Base-by-base conservation (phyloP, 1,140 invertebrate genomes). In the Meloidogyne chitwoodi region DNA sequence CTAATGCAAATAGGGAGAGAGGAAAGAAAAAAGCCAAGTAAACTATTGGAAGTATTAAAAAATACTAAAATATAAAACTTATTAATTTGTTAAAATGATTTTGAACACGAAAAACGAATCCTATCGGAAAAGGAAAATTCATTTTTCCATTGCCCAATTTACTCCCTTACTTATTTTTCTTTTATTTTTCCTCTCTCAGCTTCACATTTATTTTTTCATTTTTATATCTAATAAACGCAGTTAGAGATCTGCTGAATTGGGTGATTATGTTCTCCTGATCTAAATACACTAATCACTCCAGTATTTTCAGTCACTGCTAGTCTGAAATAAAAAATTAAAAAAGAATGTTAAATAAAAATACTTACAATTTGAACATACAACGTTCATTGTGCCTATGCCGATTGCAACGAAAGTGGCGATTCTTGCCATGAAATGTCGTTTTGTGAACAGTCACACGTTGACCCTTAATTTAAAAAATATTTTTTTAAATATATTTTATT, bases 281-380 rank as follows among this genome's bases (percentile, higher is more conserved):
- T 56, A 61, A 73, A 73, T 31, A 73, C 71, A 24, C 16, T 73
- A 64, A 73, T 73, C 14, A 56, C 44, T 19, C 71, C 71, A 29
- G 16, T 73, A 29, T 73, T 73, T 29, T 73, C 71, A 14, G 71
- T 73, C 38, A 73, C 71, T 2, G 71, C 71, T 34, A 73, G 31
- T 38, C 71, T 73, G 2, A 26, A 73, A 73, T 19, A 14, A 64
- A 73, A 5, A 12, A 31, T 31, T 22, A 8, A 19, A 8, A 2
- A 14, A 38, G 63, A 56, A 41, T 2, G 10, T 26, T 29, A 26
- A 31, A 14, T 14, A 41, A 48, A 14, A 48, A 14, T 48, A 38
- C 44, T 73, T 64, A 73, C 71, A 73, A 64, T 64, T 73, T 73
- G 44, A 73, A 73, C 71, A 73, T 73, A 48, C 71, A 73, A 11